Evolutionary conservation across 1,140 invertebrate species (phyloP).

Genomic region (Pristionchus pacificus): DNA sequence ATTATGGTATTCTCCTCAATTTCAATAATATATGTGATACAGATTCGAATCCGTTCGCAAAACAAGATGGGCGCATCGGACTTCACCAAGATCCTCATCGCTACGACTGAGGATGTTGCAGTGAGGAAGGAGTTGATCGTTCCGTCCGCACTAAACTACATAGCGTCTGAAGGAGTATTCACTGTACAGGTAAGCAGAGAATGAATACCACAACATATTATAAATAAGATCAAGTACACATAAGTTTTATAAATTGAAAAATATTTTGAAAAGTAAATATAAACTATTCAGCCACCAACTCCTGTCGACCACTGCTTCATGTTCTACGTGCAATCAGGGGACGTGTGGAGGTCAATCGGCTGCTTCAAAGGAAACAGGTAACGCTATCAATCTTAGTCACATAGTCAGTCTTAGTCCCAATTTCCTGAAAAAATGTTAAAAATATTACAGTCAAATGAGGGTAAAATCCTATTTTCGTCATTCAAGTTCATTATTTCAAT

Average conservation of each 20-base stretch:
- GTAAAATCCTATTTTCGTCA: no score
- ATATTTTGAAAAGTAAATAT: no score
- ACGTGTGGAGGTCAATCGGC: conserved; percentile 13
- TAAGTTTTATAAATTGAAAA: not conserved
- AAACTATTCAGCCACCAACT: conserved; percentile 12
- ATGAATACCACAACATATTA: not conserved
- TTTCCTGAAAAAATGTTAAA: no score
- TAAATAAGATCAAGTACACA: not conserved
- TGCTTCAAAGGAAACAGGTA: conserved; percentile 6
- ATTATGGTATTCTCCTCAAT: not conserved
- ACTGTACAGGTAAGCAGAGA: not conserved
- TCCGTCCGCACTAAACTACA: not conserved
- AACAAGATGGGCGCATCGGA: not conserved
- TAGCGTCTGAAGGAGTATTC: not conserved
- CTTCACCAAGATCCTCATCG: not conserved
- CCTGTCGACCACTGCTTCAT: conserved; percentile 14
- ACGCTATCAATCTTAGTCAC: not conserved
- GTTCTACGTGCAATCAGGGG: conserved; percentile 6
- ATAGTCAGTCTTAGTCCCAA: no score
- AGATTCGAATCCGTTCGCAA: not conserved
- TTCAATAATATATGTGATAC: not conserved
- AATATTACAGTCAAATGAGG: no score
- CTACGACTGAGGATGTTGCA: not conserved
- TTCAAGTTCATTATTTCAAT: not conserved
- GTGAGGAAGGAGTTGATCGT: not conserved